Conservation (phyloP, 2,888 invertebrate species). For the Drosophila neotestacea region DNA sequence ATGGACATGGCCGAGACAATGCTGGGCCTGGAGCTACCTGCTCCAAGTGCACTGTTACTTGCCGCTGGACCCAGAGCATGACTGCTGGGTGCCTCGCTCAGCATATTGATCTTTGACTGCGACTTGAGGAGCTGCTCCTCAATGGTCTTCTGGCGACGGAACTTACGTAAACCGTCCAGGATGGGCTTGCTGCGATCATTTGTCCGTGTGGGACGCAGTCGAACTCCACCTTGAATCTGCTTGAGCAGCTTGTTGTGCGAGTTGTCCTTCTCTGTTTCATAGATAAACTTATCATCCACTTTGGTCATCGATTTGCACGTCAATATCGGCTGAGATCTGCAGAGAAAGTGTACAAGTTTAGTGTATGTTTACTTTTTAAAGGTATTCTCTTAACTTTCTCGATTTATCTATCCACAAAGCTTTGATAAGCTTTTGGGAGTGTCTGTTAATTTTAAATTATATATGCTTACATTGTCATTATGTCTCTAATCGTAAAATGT, state of each 20-base stretch:
- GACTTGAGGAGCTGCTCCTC: constrained; percentile 95
- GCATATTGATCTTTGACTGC: constrained; percentile 88
- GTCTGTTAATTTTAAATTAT: no score
- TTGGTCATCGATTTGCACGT: constrained; percentile 88
- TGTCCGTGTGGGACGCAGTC: constrained; percentile 90
- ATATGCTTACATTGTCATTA: no score
- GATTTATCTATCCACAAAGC: no score
- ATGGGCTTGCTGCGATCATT: constrained; percentile 95
- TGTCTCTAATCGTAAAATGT: no score
- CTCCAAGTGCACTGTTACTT: constrained; percentile 46
- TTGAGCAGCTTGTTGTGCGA: constrained; percentile 92
- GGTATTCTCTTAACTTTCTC: no score
- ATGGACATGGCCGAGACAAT: constrained; percentile 80
- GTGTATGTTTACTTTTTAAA: neutral
- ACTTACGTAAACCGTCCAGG: constrained; percentile 93
- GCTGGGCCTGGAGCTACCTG: constrained; percentile 67
- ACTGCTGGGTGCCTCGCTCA: constrained; percentile 74
- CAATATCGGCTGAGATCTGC: constrained; percentile 88
- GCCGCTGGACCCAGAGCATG: constrained; percentile 58
- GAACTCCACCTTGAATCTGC: constrained; percentile 92
- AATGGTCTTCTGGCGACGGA: constrained; percentile 94
- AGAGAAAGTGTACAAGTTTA: neutral
- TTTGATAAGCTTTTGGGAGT: no score
- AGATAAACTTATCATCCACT: constrained; percentile 92
- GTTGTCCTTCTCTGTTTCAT: constrained; percentile 93